Evolutionary conservation across 2,113 vertebrate genomes (phyloP).

Genomic region (Pungitius pungitius): DNA sequence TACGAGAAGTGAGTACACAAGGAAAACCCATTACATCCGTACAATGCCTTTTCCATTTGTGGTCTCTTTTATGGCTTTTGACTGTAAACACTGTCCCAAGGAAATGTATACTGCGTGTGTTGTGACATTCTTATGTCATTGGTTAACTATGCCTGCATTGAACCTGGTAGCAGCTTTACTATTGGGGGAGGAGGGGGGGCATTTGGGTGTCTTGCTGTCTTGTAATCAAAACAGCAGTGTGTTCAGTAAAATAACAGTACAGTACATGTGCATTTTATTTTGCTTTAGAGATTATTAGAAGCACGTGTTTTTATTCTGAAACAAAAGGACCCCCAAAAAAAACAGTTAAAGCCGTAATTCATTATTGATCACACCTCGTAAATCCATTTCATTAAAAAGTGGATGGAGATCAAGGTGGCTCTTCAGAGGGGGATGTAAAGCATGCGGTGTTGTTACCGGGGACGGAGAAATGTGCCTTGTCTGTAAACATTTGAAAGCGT

Average conservation of each 20-base stretch:
- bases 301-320: slow-evolving; percentile 23
- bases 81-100: slow-evolving; percentile 71
- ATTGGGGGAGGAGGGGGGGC: not conserved
- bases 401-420: slow-evolving; percentile 1
- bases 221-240: slow-evolving; percentile 39
- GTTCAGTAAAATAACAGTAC: slow-evolving; percentile 33
- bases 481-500: slow-evolving; percentile 40
- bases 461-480: not conserved
- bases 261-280: slow-evolving; percentile 23
- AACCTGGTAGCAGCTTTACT: slow-evolving; percentile 15
- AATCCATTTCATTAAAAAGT: not conserved
- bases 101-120: slow-evolving; percentile 58
- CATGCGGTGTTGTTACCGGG: not conserved
- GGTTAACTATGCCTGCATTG: slow-evolving; percentile 32
- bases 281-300: slow-evolving; percentile 26
- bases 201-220: slow-evolving; percentile 2
- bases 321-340: slow-evolving; percentile 6
- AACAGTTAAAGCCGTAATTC: slow-evolving; percentile 21
- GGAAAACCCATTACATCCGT: slow-evolving; percentile 68
- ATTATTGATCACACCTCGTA: slow-evolving; percentile 11
- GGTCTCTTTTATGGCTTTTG: slow-evolving; percentile 70
- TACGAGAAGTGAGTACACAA: slow-evolving; percentile 55
- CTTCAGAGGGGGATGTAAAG: slow-evolving; percentile 4
- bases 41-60: slow-evolving; percentile 69
- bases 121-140: slow-evolving; percentile 57